Evolutionary conservation across 2,797 vertebrate species (phyloP).

Genomic region (Zalophus californianus): DNA sequence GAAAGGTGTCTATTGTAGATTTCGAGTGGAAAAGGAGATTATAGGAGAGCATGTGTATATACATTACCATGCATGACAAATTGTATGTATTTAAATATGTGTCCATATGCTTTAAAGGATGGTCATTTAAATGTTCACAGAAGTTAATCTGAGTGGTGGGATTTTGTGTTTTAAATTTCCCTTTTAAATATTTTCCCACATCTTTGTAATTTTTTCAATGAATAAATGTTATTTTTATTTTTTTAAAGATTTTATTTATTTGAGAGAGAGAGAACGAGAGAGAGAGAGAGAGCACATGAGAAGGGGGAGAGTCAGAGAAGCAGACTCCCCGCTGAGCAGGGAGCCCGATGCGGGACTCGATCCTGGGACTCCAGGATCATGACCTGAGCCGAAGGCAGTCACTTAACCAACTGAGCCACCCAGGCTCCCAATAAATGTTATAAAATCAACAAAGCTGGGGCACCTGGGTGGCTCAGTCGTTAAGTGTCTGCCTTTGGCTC

Average conservation of each 20-base stretch:
- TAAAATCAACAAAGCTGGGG: not conserved
- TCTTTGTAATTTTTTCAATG: not conserved
- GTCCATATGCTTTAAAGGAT: not conserved
- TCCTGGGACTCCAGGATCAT: no score
- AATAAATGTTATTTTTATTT: not conserved
- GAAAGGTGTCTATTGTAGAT: not conserved
- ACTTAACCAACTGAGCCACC: no score
- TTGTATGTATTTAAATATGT: not conserved
- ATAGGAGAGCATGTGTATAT: not conserved
- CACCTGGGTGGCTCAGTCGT: no score
- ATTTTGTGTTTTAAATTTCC: constrained; percentile 39
- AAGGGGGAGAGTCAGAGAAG: no score
- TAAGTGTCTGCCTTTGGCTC: no score
- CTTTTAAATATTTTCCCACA: not conserved
- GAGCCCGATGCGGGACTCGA: no score
- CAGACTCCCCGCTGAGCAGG: no score
- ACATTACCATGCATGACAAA: not conserved
- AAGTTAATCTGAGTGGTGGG: not conserved
- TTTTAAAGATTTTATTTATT: no score
- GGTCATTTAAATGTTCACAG: not conserved
- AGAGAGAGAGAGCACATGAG: no score
- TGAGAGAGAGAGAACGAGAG: no score
- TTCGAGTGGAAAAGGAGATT: constrained; percentile 34
- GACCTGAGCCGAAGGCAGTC: no score
- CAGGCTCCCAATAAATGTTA: no score